These are phyloP conservation scores for Dryobotodes eremita DNA, from an alignment of 2,888 invertebrate species.

Conservation along the genomic window DNA sequence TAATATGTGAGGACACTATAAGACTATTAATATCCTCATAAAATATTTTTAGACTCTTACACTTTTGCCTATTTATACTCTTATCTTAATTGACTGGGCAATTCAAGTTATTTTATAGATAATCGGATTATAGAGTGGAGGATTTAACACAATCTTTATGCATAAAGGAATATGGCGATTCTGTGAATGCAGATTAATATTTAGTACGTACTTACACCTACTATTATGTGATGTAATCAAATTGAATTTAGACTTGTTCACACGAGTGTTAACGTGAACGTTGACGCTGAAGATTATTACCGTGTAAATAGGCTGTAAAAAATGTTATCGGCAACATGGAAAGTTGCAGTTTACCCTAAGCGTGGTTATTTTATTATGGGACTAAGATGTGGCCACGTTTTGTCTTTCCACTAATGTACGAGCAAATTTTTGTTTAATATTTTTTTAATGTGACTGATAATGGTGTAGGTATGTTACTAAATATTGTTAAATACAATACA, in stretches of 20 bases:
- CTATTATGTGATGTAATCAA: slow-evolving; percentile 12
- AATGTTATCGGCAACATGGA: neutral
- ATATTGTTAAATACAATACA: neutral
- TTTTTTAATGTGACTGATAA: neutral
- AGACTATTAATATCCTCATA: slow-evolving; percentile 26
- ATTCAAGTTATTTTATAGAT: slow-evolving; percentile 30
- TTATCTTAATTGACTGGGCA: slow-evolving; percentile 27
- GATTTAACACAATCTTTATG: slow-evolving; percentile 34
- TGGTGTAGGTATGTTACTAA: neutral
- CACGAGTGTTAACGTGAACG: slow-evolving; percentile 20
- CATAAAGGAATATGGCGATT: slow-evolving; percentile 14
- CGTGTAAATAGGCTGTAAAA: neutral
- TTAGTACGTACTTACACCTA: neutral
- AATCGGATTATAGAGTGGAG: slow-evolving; percentile 21
- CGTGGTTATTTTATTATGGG: neutral
- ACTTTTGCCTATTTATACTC: slow-evolving; percentile 5
- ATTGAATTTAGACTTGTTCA: slow-evolving; percentile 17
- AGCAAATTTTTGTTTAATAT: too few relatives aligned
- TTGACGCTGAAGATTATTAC: neutral
- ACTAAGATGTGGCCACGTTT: too few relatives aligned
- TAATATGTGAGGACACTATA: slow-evolving; percentile 10
- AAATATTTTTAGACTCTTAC: slow-evolving; percentile 31
- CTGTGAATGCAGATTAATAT: slow-evolving; percentile 21
- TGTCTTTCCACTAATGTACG: too few relatives aligned
- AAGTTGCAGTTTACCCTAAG: neutral